Evolutionary conservation across 2,113 vertebrate species (phyloP).

Genomic region (Onychostoma macrolepis): DNA sequence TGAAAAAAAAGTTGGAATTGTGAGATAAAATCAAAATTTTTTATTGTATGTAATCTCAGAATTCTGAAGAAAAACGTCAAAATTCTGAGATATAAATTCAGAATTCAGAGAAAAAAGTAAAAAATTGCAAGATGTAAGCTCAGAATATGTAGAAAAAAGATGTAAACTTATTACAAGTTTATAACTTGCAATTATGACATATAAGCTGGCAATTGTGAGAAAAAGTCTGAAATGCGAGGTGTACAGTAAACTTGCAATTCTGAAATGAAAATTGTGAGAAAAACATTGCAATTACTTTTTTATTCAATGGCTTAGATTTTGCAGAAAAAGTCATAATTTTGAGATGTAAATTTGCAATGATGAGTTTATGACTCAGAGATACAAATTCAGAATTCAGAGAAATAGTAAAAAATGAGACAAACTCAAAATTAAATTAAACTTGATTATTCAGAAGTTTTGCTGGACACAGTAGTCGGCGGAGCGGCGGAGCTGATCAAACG

Average conservation of each 20-base stretch:
- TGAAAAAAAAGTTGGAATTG: background rate
- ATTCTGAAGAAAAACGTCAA: background rate
- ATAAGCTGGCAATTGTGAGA: background rate
- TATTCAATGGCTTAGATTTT: background rate
- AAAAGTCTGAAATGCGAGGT: background rate
- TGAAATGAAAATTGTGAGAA: too few relatives aligned
- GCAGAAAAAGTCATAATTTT: background rate
- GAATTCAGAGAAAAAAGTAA: background rate
- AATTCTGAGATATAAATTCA: background rate
- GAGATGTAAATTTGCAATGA: background rate
- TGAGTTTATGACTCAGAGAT: background rate
- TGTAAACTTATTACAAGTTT: too few relatives aligned
- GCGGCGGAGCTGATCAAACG: too few relatives aligned
- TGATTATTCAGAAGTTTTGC: too few relatives aligned
- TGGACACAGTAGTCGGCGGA: too few relatives aligned
- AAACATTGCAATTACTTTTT: background rate
- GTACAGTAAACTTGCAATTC: background rate
- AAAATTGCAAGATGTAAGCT: background rate
- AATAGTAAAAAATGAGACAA: too few relatives aligned
- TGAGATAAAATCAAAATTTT: background rate
- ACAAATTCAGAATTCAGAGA: too few relatives aligned
- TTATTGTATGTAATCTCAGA: background rate
- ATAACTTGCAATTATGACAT: too few relatives aligned
- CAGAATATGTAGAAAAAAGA: background rate
- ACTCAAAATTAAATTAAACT: too few relatives aligned